These are phyloP conservation scores for Brachymystax lenok DNA, from an alignment of 2,797 vertebrate species.

Conservation along the genomic window DNA sequence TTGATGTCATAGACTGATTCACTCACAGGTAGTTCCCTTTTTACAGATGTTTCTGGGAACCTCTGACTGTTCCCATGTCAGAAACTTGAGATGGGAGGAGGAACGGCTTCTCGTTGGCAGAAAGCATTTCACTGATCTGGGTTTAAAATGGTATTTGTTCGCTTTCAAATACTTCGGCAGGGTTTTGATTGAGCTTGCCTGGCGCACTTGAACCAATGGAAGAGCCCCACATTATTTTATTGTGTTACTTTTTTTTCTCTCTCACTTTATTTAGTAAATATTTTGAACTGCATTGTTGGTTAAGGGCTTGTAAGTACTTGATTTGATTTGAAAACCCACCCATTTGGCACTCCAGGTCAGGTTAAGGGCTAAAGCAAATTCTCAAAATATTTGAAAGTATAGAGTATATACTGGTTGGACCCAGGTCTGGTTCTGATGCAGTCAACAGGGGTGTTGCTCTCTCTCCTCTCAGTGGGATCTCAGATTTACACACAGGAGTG, in stretches of 20 bases:
- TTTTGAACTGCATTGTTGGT: too few relatives aligned
- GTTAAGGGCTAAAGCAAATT: too few relatives aligned
- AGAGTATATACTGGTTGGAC: too few relatives aligned
- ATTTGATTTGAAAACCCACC: background rate
- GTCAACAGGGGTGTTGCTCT: background rate
- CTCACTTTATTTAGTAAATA: too few relatives aligned
- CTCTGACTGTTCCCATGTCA: background rate
- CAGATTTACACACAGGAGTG: background rate
- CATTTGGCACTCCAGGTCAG: too few relatives aligned
- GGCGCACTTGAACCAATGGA: background rate
- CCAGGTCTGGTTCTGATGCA: too few relatives aligned
- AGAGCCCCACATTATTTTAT: too few relatives aligned
- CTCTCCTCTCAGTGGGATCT: background rate
- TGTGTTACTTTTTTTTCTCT: too few relatives aligned
- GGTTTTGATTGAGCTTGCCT: background rate
- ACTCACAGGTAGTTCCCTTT: background rate
- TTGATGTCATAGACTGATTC: background rate
- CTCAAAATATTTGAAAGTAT: too few relatives aligned
- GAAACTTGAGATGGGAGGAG: background rate
- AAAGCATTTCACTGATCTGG: background rate
- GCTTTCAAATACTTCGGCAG: background rate
- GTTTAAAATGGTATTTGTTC: background rate
- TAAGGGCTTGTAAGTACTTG: background rate
- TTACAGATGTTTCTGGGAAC: background rate
- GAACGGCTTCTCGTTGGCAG: background rate